Base-by-base conservation (phyloP, 2,888 invertebrate genomes). In the Stenotaenia linearis region DNA sequence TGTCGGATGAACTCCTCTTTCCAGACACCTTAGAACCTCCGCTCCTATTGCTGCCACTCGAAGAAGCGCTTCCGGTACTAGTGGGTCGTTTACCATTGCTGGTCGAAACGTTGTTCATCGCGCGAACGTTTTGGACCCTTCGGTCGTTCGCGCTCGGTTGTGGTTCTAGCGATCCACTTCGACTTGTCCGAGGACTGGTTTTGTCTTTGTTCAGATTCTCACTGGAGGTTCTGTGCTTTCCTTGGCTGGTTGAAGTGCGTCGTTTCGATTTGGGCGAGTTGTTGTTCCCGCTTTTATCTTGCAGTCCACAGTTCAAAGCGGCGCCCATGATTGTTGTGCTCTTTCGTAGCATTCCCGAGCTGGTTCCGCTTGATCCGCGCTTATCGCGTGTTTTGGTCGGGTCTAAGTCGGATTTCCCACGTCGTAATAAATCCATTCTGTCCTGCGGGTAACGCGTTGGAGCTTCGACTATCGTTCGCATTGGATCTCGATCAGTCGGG, bases 21-120 rank as follows among this genome's bases (percentile, higher is more conserved):
- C 80, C 80, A 25, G 78, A 75, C 21, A 80, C 78, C 76, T 82
- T 82, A 2, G 84, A 83, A 25, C 77, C 78, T 25, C 80, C 50
- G 18, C 84, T 82, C 2, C 80, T 81, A 81, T 84, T 84, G 81
- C 85, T 85, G 7, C 85, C 85, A 18, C 83, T 83, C 6, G 85
- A 85, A 3, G 84, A 84, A 5, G 83, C 84, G 79, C 85, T 85
- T 7, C 84, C 84, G 78, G 85, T 85, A 81, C 85, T 85, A 23
- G 84, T 83, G 6, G 86, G 85, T 74, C 85, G 81, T 21, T 85
- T 82, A 81, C 84, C 85, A 7, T 84, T 84, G 80, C 83, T 84
- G 6, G 82, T 32, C 2, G 75, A 25, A 30, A 45, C 75, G 15
- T 79, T 35, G 21, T 35, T 25, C 23, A 77, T 75, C 21, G 61